Percentiles rank a stretch among this genome's conserved stretches.
Conservation (phyloP, 2,888 invertebrate species). For the Aleiodes testaceus region DNA sequence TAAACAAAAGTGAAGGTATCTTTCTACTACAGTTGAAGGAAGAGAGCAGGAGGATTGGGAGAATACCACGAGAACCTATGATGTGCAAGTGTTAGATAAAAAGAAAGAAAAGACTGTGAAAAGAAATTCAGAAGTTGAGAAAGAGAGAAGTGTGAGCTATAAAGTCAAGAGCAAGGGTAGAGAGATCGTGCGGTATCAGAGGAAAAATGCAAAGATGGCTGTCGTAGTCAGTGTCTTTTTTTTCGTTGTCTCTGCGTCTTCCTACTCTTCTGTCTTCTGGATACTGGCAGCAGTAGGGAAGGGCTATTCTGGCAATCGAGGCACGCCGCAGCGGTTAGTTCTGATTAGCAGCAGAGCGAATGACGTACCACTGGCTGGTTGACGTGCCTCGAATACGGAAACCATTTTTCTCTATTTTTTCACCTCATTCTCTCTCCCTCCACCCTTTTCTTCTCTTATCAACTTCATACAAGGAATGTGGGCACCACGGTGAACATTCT, state of each 20-base stretch:
- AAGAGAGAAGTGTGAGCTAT: neutral
- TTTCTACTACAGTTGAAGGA: constrained; percentile 32
- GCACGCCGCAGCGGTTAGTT: constrained; percentile 72
- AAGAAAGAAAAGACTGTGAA: constrained; percentile 46
- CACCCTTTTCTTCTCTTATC: constrained; percentile 27
- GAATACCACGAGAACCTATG: constrained; percentile 28
- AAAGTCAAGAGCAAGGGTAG: constrained; percentile 1
- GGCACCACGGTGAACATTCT: no score
- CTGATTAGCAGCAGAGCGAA: constrained; percentile 72
- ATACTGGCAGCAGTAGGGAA: neutral
- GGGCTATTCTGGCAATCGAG: constrained; percentile 61
- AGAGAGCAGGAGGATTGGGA: constrained; percentile 17
- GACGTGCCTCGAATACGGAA: constrained; percentile 69
- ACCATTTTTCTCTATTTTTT: constrained; percentile 14
- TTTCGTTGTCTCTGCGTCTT: constrained; percentile 42
- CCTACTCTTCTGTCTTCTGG: constrained; percentile 47
- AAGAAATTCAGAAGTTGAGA: neutral
- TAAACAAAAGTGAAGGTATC: constrained; percentile 52
- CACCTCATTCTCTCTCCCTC: constrained; percentile 38
- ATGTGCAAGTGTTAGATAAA: constrained; percentile 37
- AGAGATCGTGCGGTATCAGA: constrained; percentile 43
- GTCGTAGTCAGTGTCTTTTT: constrained; percentile 35
- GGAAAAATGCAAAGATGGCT: constrained; percentile 65
- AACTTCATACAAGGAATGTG: constrained; percentile 11
- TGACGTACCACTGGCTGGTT: constrained; percentile 71